Base-by-base conservation (phyloP, 2,797 vertebrate genomes). In the Prionace glauca region DNA sequence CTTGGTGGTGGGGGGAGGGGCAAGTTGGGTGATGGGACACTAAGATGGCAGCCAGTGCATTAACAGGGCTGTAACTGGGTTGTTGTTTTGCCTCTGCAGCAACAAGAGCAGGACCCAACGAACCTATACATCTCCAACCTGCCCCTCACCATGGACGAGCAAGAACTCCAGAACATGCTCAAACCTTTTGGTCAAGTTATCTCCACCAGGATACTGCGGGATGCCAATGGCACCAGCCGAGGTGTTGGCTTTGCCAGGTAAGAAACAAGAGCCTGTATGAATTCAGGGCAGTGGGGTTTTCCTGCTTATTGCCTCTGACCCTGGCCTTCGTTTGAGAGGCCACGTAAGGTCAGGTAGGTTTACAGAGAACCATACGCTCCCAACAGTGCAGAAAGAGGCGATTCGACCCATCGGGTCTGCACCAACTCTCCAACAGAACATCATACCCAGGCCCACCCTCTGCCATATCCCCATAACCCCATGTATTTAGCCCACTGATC, bases 51-150 rank as follows among this genome's bases (percentile, higher is more conserved):
- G 18, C 90, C 14, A 62, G 14, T 22, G 36, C n/a, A 14, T 56
- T 29, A 90, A n/a, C 87, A 90, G 14, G 36, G 2, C 26, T 92
- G 2, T 20, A 92, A 67, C 12, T 9, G 4, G n/a, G 3, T 10
- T 41, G 24, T 69, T 92, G 90, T 69, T 67, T 92, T 24, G 3
- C 22, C 20, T 95, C 96, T 96, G 79, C 97, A 99, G 99, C 99
- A 99, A 98, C 99, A 99, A 97, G 99, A 99, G 96, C 99, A 99
- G 97, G 99, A 99, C 97, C 99, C 99, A 96, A 99, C 99, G 96
- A 99, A 99, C 96, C 96, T 99, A 95, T 99, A 99, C 97, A 99
- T 99, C 97, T 99, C 99, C 96, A 99, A 99, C 97, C 97, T 99
- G 97, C 99, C 99, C 0, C 96, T 98, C 96, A 98, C 98, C 56